Conservation (phyloP, 1,140 invertebrate species). For the Meloidogyne floridensis region DNA sequence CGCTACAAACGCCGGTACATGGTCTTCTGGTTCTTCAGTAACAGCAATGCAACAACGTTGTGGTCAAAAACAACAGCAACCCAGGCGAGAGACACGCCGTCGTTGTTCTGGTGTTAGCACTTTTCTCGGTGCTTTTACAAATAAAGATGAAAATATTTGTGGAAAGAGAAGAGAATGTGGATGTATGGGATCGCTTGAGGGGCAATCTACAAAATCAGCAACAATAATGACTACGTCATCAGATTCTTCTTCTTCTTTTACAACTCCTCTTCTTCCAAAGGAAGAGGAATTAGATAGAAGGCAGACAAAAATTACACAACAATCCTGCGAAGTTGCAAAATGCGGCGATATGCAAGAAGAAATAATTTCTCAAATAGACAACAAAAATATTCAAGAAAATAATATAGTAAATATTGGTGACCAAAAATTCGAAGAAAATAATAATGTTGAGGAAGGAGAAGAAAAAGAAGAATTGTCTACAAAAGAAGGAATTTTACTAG, state of each 20-base stretch:
- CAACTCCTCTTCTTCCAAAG: neutral
- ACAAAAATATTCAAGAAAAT: neutral
- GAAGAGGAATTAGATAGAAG: neutral
- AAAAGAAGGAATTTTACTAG: neutral
- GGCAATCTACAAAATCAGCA: neutral
- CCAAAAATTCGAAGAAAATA: neutral
- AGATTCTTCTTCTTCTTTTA: conserved; percentile 2
- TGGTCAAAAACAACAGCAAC: neutral
- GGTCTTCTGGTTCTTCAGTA: neutral
- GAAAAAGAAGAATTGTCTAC: neutral
- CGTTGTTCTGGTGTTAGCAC: conserved; percentile 3
- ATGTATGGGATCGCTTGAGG: neutral
- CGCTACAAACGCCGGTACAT: neutral
- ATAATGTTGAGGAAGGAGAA: neutral
- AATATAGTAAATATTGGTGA: neutral
- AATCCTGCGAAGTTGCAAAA: neutral
- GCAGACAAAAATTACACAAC: neutral
- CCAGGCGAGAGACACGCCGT: neutral
- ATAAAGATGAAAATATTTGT: neutral
- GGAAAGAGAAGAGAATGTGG: neutral
- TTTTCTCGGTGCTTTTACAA: conserved; percentile 6
- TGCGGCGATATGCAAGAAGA: neutral
- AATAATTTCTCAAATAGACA: neutral
- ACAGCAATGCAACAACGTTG: neutral
- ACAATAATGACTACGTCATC: neutral